A percentile compares a stretch with the other conserved stretches of the same genome.
These are phyloP conservation scores for Helicoverpa assulta DNA, from an alignment of 2,888 invertebrate genomes.

Conservation along the genomic window DNA sequence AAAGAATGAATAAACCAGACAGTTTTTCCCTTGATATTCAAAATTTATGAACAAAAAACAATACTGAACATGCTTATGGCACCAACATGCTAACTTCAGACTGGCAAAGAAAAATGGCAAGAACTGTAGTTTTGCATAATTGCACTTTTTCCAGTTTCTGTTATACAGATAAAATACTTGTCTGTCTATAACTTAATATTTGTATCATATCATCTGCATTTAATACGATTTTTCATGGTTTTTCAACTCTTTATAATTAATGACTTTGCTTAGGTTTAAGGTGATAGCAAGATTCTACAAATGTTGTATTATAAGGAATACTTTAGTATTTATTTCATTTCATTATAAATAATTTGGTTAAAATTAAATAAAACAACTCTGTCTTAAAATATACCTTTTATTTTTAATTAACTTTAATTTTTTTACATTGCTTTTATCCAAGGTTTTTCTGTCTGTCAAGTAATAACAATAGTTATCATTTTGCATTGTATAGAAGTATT, in stretches of 20 bases:
- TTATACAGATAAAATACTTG: too few species aligned
- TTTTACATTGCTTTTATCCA: constrained; percentile 22
- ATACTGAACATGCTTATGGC: too few species aligned
- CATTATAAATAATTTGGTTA: constrained; percentile 19
- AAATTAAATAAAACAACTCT: constrained; percentile 46
- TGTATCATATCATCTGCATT: too few species aligned
- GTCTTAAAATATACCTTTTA: constrained; percentile 57
- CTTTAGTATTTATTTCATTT: constrained; percentile 25
- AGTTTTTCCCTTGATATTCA: too few species aligned
- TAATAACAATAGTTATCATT: constrained; percentile 12
- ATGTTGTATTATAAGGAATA: constrained; percentile 14
- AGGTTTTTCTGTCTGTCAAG: neutral
- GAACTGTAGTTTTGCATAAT: too few species aligned
- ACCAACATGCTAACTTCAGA: too few species aligned
- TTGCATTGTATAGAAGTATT: constrained; percentile 15
- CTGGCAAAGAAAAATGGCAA: too few species aligned
- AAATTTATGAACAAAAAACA: too few species aligned
- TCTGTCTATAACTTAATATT: too few species aligned
- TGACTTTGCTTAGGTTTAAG: constrained; percentile 2
- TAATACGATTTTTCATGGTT: too few species aligned
- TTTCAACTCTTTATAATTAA: neutral
- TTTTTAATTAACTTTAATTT: constrained; percentile 37
- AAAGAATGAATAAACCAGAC: too few species aligned
- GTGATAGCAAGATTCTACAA: constrained; percentile 12
- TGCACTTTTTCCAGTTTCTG: too few species aligned